phyloP scores from a whole-genome alignment of 2,888 invertebrate genomes.

The Standfussiana lucernea region DNA sequence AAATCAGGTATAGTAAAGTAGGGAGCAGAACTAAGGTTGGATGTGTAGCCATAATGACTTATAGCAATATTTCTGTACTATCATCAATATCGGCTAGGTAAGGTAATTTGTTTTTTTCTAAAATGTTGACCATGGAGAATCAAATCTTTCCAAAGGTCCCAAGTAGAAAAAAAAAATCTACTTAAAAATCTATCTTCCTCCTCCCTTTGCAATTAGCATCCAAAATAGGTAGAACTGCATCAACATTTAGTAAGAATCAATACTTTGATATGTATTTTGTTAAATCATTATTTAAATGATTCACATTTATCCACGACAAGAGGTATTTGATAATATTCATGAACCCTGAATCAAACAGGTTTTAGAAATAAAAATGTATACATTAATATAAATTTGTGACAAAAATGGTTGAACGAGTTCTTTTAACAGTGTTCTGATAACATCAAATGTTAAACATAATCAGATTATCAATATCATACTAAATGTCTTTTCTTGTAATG shows the following conservation, averaged over 20 bases:
- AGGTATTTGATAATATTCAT: constrained; percentile 30
- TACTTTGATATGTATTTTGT: not conserved
- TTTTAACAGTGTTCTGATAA: constrained; percentile 25
- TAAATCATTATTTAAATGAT: not conserved
- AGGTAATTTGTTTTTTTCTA: not conserved
- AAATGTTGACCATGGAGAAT: too few relatives aligned
- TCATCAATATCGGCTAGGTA: not conserved
- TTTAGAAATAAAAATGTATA: constrained; percentile 10
- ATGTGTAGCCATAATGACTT: too few relatives aligned
- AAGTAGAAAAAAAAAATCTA: not conserved
- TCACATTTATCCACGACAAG: not conserved
- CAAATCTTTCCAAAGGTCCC: not conserved
- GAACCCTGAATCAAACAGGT: constrained; percentile 15
- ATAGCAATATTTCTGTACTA: too few relatives aligned
- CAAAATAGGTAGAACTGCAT: not conserved
- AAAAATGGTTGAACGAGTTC: constrained; percentile 38
- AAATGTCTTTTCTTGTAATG: constrained; percentile 31
- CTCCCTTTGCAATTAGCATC: too few relatives aligned
- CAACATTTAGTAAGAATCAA: not conserved
- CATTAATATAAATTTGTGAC: not conserved
- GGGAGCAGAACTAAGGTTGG: too few relatives aligned
- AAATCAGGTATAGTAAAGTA: not conserved
- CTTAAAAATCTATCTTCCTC: not conserved
- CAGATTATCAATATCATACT: constrained; percentile 21
- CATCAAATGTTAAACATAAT: constrained; percentile 29